phyloP scores from a whole-genome alignment of 2,113 vertebrate genomes.

The Chaenogobius annularis region DNA sequence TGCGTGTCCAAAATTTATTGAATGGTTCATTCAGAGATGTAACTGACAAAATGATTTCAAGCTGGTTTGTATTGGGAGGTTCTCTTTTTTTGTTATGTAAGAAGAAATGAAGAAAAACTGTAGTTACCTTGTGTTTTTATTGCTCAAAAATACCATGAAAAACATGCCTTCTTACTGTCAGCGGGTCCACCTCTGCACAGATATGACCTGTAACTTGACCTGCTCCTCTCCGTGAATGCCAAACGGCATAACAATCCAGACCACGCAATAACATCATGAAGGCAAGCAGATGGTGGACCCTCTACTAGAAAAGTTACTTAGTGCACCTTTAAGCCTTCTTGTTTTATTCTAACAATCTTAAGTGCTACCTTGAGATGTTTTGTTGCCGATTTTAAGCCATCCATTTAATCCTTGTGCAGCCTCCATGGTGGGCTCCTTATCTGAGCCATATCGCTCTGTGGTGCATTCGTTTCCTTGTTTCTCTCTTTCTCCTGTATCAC shows the following conservation, averaged over 20 bases:
- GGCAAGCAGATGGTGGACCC: not conserved
- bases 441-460: slow-evolving; percentile 64
- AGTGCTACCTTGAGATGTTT: slow-evolving; percentile 31
- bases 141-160: not conserved
- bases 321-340: not conserved
- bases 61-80: too few relatives aligned
- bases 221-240: not conserved
- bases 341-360: slow-evolving; percentile 14
- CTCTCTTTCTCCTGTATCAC: slow-evolving; percentile 57
- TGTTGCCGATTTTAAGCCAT: slow-evolving; percentile 22
- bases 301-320: not conserved
- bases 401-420: slow-evolving; percentile 30
- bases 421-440: slow-evolving; percentile 49
- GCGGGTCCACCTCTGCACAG: not conserved
- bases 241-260: not conserved
- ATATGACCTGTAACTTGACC: not conserved
- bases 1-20: too few relatives aligned
- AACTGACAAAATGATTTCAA: too few relatives aligned
- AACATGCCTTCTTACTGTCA: not conserved
- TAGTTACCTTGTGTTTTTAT: not conserved
- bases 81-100: too few relatives aligned
- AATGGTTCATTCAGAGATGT: too few relatives aligned
- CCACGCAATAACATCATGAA: not conserved
- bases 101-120: too few relatives aligned
- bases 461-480: slow-evolving; percentile 63